Base-by-base conservation (phyloP, 2,113 vertebrate species). In the Lutjanus erythropterus region DNA sequence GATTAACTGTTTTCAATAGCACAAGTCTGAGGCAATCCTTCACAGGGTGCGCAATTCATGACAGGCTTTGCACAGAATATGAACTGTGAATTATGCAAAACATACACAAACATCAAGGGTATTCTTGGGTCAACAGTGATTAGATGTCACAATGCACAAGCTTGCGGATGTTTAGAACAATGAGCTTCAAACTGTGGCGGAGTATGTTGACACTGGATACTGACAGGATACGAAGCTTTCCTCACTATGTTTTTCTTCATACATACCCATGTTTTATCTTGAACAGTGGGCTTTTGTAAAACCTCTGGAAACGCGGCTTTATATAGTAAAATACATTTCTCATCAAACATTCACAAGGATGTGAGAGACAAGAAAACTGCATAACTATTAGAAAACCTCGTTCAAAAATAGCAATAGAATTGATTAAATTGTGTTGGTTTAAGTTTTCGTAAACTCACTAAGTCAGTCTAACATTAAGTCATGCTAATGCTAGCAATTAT, bases 1-100 rank as follows among this genome's bases (percentile, higher is more conserved):
- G 86, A 93, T 93, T 92, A 91, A 53, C 60, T 4, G 23, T 62
- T 71, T 88, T 90, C 85, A 86, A 85, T 76, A 71, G 85, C 76
- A 67, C 60, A 29, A 84, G 73, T 85, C 83, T 68, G 68, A 85
- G 68, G 77, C 72, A 86, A 84, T 83, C 81, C 77, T 83, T 86
- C 73, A 55, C 75, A 67, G 81, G 78, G 42, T 64, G 78, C 18
- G 2, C 52, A 33, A 84, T 87, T 82, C 66, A 79, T 68, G 74
- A 83, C 77, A 80, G 80, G 81, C 79, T 74, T 86, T 85, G 80
- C 78, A 72, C 67, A 50, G 75, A 80, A 83, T 66, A 21, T 65
- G 62, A 84, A 84, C 25, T 53, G 53, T 84, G 79, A 88, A 88
- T 88, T 86, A 87, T 84, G 71, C 80, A 87, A 77, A 66, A 68